A percentile compares a stretch with the other conserved stretches of the same genome.
Conservation (phyloP, 2,888 invertebrate species). For the Mycalesis mineus region DNA sequence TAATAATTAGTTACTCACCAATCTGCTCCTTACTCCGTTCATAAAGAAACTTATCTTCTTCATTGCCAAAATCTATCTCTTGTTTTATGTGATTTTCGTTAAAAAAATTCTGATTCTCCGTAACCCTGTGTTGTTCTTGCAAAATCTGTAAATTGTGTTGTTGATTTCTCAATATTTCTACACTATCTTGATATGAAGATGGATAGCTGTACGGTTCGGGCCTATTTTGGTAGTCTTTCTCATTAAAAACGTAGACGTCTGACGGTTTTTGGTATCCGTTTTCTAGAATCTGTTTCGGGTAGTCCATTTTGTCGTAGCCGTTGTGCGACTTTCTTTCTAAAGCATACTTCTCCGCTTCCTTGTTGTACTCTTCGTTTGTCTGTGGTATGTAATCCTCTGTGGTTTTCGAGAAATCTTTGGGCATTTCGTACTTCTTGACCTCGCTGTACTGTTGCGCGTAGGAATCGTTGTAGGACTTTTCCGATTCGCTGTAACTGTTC, state of each 20-base stretch:
- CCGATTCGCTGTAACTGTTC: constrained; percentile 46
- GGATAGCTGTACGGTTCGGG: constrained; percentile 36
- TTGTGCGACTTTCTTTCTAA: constrained; percentile 55
- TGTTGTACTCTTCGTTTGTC: constrained; percentile 67
- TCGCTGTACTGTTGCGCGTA: constrained; percentile 33
- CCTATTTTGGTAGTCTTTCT: constrained; percentile 40
- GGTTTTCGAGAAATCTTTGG: constrained; percentile 58
- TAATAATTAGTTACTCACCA: constrained; percentile 16
- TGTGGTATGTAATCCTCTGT: constrained; percentile 61
- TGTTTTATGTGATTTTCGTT: constrained; percentile 66
- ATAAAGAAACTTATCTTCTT: constrained; percentile 61
- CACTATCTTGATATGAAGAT: constrained; percentile 47
- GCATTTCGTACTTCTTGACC: constrained; percentile 44
- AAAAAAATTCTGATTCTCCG: constrained; percentile 62
- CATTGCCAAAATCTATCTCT: constrained; percentile 55
- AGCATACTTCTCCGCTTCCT: constrained; percentile 66
- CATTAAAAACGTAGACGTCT: constrained; percentile 39
- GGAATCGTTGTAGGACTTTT: constrained; percentile 34
- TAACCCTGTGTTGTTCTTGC: constrained; percentile 57
- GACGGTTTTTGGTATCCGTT: constrained; percentile 42
- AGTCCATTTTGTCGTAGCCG: constrained; percentile 49
- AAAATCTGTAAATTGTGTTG: constrained; percentile 63
- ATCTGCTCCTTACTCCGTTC: constrained; percentile 52
- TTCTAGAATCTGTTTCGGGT: constrained; percentile 41
- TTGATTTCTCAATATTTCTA: constrained; percentile 56